These are phyloP conservation scores for Alethe diademata DNA, from an alignment of 2,113 vertebrate genomes.

Conservation along the genomic window DNA sequence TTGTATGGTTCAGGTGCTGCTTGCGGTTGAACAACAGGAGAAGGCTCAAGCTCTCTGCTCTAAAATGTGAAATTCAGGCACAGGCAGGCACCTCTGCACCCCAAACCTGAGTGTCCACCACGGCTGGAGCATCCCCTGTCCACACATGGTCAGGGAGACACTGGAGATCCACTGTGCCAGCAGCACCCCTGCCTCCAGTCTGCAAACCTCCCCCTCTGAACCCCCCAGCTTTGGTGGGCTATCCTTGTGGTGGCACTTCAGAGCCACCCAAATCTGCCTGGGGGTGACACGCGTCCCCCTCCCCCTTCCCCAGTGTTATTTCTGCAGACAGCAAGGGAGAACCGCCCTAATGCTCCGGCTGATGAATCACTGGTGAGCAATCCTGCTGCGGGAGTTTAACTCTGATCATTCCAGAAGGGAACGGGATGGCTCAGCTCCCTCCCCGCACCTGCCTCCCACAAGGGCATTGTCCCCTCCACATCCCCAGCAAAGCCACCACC, in stretches of 20 bases:
- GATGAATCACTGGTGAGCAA: slow-evolving; percentile 50
- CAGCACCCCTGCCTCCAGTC: neutral
- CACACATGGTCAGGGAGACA: accelerated
- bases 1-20: neutral
- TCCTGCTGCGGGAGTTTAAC: neutral
- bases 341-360: neutral
- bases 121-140: neutral
- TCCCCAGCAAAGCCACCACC: neutral
- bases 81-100: neutral
- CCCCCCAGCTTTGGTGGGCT: accelerated
- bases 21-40: accelerated
- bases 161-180: accelerated
- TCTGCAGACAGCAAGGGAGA: neutral
- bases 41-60: neutral
- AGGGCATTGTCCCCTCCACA: neutral
- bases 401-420: neutral
- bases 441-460: accelerated
- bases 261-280: neutral
- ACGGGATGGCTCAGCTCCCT: neutral
- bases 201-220: neutral
- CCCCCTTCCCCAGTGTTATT: neutral
- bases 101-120: neutral
- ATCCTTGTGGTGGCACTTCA: neutral
- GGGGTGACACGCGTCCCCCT: neutral
- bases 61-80: neutral